Percentiles rank a stretch among this genome's conserved stretches.
Conservation (phyloP, 2,797 vertebrate species). For the Clarias fuscus region DNA sequence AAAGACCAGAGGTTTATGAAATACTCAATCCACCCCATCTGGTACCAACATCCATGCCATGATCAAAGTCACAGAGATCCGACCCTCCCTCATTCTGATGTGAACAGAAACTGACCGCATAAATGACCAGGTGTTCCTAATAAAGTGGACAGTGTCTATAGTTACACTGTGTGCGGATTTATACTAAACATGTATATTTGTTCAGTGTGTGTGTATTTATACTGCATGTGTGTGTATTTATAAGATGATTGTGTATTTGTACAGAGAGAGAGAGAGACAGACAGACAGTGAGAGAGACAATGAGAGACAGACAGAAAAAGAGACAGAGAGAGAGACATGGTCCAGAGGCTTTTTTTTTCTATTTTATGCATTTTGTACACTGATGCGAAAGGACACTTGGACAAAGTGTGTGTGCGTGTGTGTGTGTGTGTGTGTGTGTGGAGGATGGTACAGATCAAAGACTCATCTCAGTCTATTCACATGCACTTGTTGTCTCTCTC, state of each 20-base stretch:
- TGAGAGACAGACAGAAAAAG: neutral
- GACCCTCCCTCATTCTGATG: too few relatives aligned
- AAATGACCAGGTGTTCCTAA: too few relatives aligned
- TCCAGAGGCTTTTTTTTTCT: neutral
- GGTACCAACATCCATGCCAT: too few relatives aligned
- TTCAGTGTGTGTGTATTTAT: neutral
- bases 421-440: slow-evolving; percentile 15
- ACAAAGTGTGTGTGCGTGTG: slow-evolving; percentile 21
- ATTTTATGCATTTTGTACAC: neutral
- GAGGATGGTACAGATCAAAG: slow-evolving; percentile 25
- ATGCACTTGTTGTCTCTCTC: slow-evolving; percentile 11
- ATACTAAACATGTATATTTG: too few relatives aligned
- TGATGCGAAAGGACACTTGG: slow-evolving; percentile 5
- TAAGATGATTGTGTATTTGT: neutral
- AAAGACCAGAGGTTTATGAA: too few relatives aligned
- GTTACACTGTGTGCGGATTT: neutral
- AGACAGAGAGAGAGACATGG: neutral
- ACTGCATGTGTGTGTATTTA: neutral
- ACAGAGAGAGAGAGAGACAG: neutral
- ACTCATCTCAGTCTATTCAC: slow-evolving; percentile 52
- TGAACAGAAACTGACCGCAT: too few relatives aligned
- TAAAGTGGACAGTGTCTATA: neutral
- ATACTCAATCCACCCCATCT: too few relatives aligned
- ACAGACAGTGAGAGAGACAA: neutral
- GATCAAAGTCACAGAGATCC: too few relatives aligned